Conservation (phyloP, 2,888 invertebrate species). For the Panorpa germanica region DNA sequence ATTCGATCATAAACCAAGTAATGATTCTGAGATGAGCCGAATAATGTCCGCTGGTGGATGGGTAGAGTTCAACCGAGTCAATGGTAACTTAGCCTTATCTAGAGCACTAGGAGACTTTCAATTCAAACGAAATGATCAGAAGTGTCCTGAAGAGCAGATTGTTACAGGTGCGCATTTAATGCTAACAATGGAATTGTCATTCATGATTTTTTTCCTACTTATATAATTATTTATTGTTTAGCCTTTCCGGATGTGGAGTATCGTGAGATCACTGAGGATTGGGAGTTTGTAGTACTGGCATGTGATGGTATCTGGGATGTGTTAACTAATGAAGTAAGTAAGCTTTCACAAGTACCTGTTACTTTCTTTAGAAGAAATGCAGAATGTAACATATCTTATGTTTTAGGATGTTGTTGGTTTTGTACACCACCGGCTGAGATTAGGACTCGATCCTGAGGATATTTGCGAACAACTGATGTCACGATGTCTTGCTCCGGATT, state of each 20-base stretch:
- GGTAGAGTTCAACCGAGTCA: constrained; percentile 95
- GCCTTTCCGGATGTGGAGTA: constrained; percentile 86
- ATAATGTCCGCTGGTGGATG: constrained; percentile 92
- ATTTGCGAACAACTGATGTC: constrained; percentile 94
- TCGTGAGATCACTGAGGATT: constrained; percentile 63
- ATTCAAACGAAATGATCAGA: constrained; percentile 78
- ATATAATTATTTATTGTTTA: constrained; percentile 22
- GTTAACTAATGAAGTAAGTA: constrained; percentile 59
- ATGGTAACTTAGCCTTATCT: constrained; percentile 91
- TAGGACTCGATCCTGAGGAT: constrained; percentile 73
- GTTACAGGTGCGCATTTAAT: constrained; percentile 61
- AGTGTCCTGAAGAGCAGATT: constrained; percentile 83
- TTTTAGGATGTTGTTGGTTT: constrained; percentile 71
- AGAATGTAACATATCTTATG: background rate
- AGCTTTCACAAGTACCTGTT: background rate
- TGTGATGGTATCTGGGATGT: constrained; percentile 99
- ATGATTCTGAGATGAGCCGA: constrained; percentile 68
- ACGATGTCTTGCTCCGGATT: constrained; percentile 90
- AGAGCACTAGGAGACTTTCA: constrained; percentile 93
- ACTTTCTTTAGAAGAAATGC: background rate
- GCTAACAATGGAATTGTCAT: no score
- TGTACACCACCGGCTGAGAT: constrained; percentile 64
- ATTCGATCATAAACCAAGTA: constrained; percentile 90
- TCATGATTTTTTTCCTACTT: constrained; percentile 3
- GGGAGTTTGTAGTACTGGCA: constrained; percentile 92